Evolutionary conservation across 2,888 invertebrate genomes (phyloP).

Genomic region (Dryocosmus kuriphilus): DNA sequence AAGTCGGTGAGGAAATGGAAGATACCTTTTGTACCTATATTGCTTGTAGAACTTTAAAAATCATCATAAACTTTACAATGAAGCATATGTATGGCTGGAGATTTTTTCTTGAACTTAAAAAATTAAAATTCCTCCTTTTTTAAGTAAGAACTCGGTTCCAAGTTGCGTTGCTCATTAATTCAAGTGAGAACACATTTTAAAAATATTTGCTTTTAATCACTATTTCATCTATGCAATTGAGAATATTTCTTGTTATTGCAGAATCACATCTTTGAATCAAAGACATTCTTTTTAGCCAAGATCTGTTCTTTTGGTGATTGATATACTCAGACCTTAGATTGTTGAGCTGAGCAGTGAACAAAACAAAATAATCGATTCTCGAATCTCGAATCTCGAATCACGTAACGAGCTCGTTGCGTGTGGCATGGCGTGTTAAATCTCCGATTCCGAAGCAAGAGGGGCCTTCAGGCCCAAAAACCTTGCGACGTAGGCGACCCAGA

Average conservation of each 20-base stretch:
- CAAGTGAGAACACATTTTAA: too few species aligned
- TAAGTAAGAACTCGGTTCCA: too few species aligned
- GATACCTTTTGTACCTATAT: background rate
- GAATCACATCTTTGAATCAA: background rate
- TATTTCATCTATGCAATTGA: too few species aligned
- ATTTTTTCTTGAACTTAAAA: too few species aligned
- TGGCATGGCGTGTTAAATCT: constrained; percentile 22
- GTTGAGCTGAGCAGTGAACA: background rate
- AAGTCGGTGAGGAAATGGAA: background rate
- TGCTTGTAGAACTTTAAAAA: background rate
- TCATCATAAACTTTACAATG: too few species aligned
- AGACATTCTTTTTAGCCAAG: background rate
- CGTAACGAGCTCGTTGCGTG: constrained; percentile 27
- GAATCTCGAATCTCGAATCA: constrained; percentile 24
- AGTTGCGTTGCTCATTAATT: too few species aligned
- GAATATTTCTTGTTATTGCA: too few species aligned
- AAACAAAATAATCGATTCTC: constrained; percentile 37
- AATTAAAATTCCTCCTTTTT: too few species aligned
- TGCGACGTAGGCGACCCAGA: constrained; percentile 70
- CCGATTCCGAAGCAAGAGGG: background rate
- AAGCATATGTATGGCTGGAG: too few species aligned
- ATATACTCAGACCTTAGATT: constrained; percentile 1
- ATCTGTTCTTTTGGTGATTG: background rate
- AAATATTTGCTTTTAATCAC: too few species aligned
- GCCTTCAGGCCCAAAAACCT: constrained; percentile 61